Evolutionary conservation across 2,113 vertebrate species (phyloP), one percentile per base, ranked within the genome.

Genomic region (Dasyornis broadbenti): DNA sequence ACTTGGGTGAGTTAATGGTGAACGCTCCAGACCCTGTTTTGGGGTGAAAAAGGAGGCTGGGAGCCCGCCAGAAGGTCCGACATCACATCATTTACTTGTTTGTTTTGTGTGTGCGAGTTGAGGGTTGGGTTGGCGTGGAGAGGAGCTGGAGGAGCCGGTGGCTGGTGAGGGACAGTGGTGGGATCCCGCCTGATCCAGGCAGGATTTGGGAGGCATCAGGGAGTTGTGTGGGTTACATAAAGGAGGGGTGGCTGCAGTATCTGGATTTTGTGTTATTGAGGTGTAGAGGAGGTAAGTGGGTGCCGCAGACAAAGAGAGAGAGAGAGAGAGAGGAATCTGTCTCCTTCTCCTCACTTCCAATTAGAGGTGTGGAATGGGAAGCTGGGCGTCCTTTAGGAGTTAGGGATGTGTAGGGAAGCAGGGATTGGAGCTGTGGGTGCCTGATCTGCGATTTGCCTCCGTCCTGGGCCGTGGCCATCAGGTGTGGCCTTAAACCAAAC

Each of bases 11-110:
- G 10, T 64, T 9, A 1, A 1, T 0, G 11, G 42, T 9, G 65
- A 44, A 0, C 0, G 27, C 33, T 47, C 23, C 13, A 7, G 26
- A 21, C 15, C 9, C 15, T 11, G 37, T 15, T 49, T 56, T 1
- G 20, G 79, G 70, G 39, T 15, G 0, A 2, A 4, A 44, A 31
- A 27, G 21, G 59, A 30, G 50, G 5, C 10, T 10, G 44, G 72
- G 45, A n/a, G 37, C 68, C 69, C 3, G 1, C 61, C 30, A 18
- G 59, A 12, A 37, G 39, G 11, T 30, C n/a, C 18, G 0, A 2
- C 8, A 11, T 2, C 13, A 0, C 44, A 0, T 4, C 1, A 28
- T 65, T 42, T 2, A 1, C n/a, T 53, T 5, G 35, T 11, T 44
- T 39, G 5, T 20, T 45, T 18, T 13, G 33, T 18, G n/a, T 22